Evolutionary conservation across 2,113 vertebrate genomes (phyloP), one percentile per base, ranked within the genome.

Genomic region (Lucifuga dentata): DNA sequence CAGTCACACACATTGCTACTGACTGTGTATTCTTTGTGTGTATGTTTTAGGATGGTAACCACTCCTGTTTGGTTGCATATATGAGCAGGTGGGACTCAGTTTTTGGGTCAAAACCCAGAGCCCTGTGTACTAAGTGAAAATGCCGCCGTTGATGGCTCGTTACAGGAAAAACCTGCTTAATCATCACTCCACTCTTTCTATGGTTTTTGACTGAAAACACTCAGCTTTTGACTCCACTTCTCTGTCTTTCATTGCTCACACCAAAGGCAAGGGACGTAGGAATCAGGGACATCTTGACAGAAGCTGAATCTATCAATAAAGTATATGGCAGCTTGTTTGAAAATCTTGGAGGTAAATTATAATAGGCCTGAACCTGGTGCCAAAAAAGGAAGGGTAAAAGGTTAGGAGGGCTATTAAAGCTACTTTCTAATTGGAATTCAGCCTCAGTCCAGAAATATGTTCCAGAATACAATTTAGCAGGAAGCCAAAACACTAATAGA

Each of bases 381-480:
- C 72, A 72, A 16, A n/a, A 43, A 52, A 56, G 38, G 17, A 65
- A 85, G 63, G 68, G 21, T 41, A 66, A 76, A 77, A 56, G 64
- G 67, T 83, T 29, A 49, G 17, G 15, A 17, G 13, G 11, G 11
- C 32, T 20, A 70, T 67, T 66, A 55, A 75, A 63, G 26, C 35
- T 67, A 60, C 61, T 84, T 70, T 62, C 51, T 55, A 23, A 84
- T 86, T 73, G 66, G 5, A 72, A 70, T 62, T 67, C 44, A 50
- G 51, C 43, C 12, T 43, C 20, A 36, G 52, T 36, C 17, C 41
- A 39, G 39, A 46, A 39, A 35, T 46, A 12, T 58, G 19, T 46
- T 68, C 74, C 59, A 59, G 39, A 48, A 10, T 24, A 29, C 26
- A 56, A n/a, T 33, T 65, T 50, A 51, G 53, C 58, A 73, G 50